Base-by-base conservation (phyloP, 2,797 vertebrate species). In the Mallotus villosus region DNA sequence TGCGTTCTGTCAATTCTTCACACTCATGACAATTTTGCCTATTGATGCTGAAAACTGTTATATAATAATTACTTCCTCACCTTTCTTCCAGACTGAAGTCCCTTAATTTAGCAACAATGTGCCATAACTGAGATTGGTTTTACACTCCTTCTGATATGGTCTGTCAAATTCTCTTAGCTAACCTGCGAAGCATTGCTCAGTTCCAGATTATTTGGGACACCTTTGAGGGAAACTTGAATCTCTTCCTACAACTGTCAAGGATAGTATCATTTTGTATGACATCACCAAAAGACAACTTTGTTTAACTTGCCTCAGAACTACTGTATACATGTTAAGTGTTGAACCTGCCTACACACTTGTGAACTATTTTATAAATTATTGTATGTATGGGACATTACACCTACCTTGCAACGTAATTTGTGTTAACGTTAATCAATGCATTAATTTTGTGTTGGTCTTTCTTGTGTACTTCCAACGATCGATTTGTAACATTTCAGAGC, bases 311-410 rank as follows among this genome's bases (percentile, higher is more conserved):
- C 16, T 58, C 4, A 5, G 14, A 58, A 37, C 19, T 57, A 34
- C 53, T 59, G 21, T 68, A 21, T 14, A n/a, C 53, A 22, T 57
- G 27, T n/a, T 34, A 17, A 53, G 24, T 68, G 27, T 55, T 51
- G 8, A n/a, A 21, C 29, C 9, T 34, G 61, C 17, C 2, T 63
- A 22, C 21, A 63, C 65, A 63, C 51, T 41, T 63, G 60, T 29
- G 67, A 60, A 66, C 72, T 81, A 84, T 83, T 64, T 75, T 59
- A 5, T 84, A 84, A 86, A 67, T 87, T 87, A 87, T 86, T 85
- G 65, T 83, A 37, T 61, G 62, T 74, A 67, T 84, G 72, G 67
- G 76, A 82, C 22, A 62, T 65, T 64, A 34, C 27, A 67, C 62
- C 32, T 63, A 25, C 55, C 75, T 21, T 67, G 66, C 9, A 67